Conservation (phyloP, 2,888 invertebrate species). For the Macrophya annulata region DNA sequence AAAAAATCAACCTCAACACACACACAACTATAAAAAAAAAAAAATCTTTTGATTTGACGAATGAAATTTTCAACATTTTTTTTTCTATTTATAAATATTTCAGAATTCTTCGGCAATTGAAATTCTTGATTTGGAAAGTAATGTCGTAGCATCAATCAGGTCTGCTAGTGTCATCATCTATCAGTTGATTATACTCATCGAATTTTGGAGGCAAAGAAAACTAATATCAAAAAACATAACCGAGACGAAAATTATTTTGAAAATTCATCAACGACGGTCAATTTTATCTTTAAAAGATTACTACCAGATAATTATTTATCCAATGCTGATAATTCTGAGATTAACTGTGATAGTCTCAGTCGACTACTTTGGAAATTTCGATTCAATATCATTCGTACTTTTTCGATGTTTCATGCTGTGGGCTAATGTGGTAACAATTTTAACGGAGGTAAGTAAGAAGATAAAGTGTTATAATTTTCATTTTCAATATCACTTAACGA, state of each 20-base stretch:
- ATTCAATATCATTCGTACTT: neutral
- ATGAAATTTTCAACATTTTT: neutral
- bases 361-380: neutral
- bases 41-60: neutral
- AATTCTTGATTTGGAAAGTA: neutral
- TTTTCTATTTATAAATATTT: too few relatives aligned
- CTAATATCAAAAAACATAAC: neutral
- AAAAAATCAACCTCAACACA: too few relatives aligned
- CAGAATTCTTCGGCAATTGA: neutral
- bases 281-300: neutral
- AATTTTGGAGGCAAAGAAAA: constrained; percentile 13
- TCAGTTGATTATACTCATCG: neutral
- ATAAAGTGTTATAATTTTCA: neutral
- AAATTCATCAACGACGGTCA: neutral
- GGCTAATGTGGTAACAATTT: neutral
- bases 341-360: neutral
- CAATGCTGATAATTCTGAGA: neutral
- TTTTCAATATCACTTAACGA: neutral
- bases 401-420: neutral
- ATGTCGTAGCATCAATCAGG: neutral
- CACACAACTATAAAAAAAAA: too few relatives aligned
- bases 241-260: neutral
- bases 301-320: neutral
- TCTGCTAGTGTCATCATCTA: neutral
- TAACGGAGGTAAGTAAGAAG: neutral